Conservation (phyloP, 2,113 vertebrate genomes). For the Larimichthys crocea region DNA sequence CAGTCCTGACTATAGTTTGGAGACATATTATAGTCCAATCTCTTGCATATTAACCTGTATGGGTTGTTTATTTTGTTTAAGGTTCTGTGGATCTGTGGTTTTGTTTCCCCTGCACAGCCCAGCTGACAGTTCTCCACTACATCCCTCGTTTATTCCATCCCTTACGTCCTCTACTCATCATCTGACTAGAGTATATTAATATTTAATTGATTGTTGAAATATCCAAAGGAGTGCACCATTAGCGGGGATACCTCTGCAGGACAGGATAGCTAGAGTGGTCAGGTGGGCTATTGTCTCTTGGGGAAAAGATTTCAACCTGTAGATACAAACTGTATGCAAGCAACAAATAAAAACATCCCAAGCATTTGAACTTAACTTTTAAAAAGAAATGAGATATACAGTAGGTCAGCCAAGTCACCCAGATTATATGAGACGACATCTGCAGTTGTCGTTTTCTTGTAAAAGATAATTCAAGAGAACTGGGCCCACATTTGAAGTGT, state of each 20-base stretch:
- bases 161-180: slow-evolving; percentile 87
- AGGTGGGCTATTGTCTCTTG: slow-evolving; percentile 31
- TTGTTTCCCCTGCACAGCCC: not conserved
- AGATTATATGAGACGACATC: not conserved
- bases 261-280: slow-evolving; percentile 73
- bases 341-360: not conserved
- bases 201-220: slow-evolving; percentile 95
- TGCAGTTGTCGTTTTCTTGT: not conserved
- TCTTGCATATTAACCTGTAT: slow-evolving; percentile 6
- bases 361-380: not conserved
- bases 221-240: slow-evolving; percentile 90
- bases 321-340: not conserved
- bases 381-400: not conserved
- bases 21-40: not conserved
- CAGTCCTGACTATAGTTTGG: not conserved
- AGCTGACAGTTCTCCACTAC: slow-evolving; percentile 1
- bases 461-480: not conserved
- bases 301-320: slow-evolving; percentile 17
- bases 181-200: slow-evolving; percentile 93
- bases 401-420: not conserved
- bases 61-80: not conserved
- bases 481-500: not conserved
- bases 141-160: slow-evolving; percentile 70
- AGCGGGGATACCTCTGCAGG: slow-evolving; percentile 86
- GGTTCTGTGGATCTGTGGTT: not conserved